Evolutionary conservation across 2,888 invertebrate species (phyloP).

Genomic region (Didymodactylos carnosus): DNA sequence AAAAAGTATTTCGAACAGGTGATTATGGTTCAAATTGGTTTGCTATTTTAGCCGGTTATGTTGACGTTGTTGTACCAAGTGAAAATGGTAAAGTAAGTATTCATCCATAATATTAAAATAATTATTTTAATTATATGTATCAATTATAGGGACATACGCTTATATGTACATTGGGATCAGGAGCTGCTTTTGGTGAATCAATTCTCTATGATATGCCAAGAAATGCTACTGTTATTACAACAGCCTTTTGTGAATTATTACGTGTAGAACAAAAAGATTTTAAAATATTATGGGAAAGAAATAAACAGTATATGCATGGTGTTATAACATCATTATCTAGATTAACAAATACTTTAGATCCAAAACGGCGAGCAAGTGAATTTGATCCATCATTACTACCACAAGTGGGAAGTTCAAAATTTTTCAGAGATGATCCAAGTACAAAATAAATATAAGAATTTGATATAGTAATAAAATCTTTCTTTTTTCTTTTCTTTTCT

Average conservation of each 20-base stretch:
- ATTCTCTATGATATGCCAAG: constrained; percentile 51
- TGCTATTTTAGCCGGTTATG: constrained; percentile 50
- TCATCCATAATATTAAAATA: background rate
- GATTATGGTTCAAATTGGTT: constrained; percentile 60
- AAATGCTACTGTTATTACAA: constrained; percentile 51
- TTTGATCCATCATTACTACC: constrained; percentile 10
- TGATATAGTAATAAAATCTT: background rate
- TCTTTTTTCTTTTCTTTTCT: no score
- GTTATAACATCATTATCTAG: constrained; percentile 3
- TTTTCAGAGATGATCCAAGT: constrained; percentile 2
- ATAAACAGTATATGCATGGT: constrained; percentile 10
- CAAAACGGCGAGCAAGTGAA: constrained; percentile 9
- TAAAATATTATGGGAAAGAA: constrained; percentile 50
- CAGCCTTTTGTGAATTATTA: constrained; percentile 52
- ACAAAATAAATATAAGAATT: background rate
- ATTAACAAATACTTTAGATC: constrained; percentile 2
- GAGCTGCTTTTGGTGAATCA: constrained; percentile 56
- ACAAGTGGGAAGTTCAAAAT: background rate
- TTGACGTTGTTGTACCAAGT: constrained; percentile 46
- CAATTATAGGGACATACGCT: constrained; percentile 4
- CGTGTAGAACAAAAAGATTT: constrained; percentile 56
- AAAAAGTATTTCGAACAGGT: constrained; percentile 53
- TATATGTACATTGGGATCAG: constrained; percentile 44
- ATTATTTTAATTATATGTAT: background rate
- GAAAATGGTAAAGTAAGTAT: constrained; percentile 41